Base-by-base conservation (phyloP, 2,797 vertebrate genomes). In the Microchirus variegatus region DNA sequence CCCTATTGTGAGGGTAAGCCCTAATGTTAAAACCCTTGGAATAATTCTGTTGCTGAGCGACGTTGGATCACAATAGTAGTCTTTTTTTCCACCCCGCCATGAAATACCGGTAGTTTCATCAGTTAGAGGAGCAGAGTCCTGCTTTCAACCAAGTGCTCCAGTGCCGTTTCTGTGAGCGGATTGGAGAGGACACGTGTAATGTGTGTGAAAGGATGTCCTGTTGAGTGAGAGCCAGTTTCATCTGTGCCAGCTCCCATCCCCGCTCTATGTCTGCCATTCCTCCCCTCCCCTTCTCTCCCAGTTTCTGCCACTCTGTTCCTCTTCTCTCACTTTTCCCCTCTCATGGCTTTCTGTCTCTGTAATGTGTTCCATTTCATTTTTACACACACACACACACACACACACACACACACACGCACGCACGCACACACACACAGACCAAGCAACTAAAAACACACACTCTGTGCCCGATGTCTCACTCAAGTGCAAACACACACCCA, bases 201-300 rank as follows among this genome's bases (percentile, higher is more conserved):
- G 85, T 84, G 87, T 88, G 84, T 88, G 88, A 90, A 90, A 88
- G 89, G 86, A 90, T 87, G 89, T 87, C 84, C 82, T 79, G 74
- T 85, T 83, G 80, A 83, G 78, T 67, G 75, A 80, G 67, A 88
- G 87, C 87, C 88, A 88, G 70, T 54, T 54, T 84, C 69, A 68
- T 86, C 74, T 72, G 80, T 84, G 85, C 74, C 83, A 87, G 64
- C 77, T 79, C 73, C 70, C 78, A 75, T 75, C 79, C 78, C 82
- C 77, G 67, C 72, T 31, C 67, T 63, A 16, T 26, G 62, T 49
- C 14, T 26, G 10, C 56, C 53, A 22, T 47, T 47, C 18, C 38
- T 52, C 59, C 50, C 18, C 10, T 47, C 10, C 10, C 11, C 47
- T 50, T 22, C 53, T 54, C 52, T 60, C 54, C 40, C 54, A 44